phyloP scores from a whole-genome alignment of 2,888 invertebrate species.

The Tetragonula carbonaria region DNA sequence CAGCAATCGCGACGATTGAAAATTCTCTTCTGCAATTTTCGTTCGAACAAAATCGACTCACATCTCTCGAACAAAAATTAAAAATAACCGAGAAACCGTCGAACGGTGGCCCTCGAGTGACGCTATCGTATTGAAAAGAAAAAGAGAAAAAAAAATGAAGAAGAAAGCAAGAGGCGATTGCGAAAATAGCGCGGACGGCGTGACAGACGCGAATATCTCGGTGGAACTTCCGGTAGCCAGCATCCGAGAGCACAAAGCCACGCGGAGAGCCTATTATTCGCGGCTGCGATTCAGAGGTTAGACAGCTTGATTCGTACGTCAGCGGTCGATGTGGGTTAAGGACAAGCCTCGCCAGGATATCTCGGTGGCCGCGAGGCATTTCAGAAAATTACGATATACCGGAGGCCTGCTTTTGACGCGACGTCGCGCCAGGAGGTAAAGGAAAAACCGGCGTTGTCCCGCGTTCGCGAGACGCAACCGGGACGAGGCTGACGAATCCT shows the following conservation, averaged over 20 bases:
- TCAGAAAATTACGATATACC: conserved; percentile 54
- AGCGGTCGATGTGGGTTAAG: conserved; percentile 63
- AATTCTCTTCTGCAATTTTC: background rate
- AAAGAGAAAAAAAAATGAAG: background rate
- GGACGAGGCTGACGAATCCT: conserved; percentile 34
- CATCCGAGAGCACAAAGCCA: conserved; percentile 25
- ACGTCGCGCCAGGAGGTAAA: background rate
- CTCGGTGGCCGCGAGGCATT: conserved; percentile 47
- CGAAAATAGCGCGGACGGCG: background rate
- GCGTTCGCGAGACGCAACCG: conserved; percentile 26
- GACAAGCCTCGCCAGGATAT: conserved; percentile 48
- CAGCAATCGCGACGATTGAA: background rate
- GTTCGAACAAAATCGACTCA: background rate
- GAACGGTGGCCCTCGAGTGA: background rate
- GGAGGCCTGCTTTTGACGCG: conserved; percentile 28
- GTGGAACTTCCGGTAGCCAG: conserved; percentile 21
- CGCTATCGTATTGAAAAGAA: too few relatives aligned
- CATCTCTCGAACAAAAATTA: background rate
- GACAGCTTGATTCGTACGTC: conserved; percentile 52
- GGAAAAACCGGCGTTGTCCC: too few relatives aligned
- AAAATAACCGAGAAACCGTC: background rate
- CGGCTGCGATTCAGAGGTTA: conserved; percentile 50
- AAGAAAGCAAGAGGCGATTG: background rate
- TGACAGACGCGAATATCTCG: conserved; percentile 14
- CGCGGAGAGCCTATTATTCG: conserved; percentile 39